Base-by-base conservation (phyloP, 1,140 invertebrate genomes). In the Lineus longissimus region DNA sequence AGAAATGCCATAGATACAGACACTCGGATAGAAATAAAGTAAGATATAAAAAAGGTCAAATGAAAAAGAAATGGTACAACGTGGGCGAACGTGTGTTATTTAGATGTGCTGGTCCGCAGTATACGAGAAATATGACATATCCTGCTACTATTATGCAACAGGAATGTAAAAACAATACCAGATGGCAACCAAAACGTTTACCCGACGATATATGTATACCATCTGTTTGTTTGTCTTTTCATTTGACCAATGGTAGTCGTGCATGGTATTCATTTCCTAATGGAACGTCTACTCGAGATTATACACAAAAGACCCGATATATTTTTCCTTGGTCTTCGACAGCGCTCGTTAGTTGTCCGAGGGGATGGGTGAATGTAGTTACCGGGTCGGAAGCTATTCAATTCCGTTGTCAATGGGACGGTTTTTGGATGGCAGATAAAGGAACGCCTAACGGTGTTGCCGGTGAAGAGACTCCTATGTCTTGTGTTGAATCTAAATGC, bases 31-130 rank as follows among this genome's bases (percentile, higher is more conserved):
- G 40, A 43, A 43, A 11, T 43, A 43, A 43, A 43, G 40, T 43
- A 43, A 11, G 40, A 43, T 43, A 43, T 43, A 43, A 43, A 43
- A 43, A 43, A 43, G 40, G 11, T 19, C n/a, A n/a, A n/a, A 43
- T 43, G 40, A 43, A 43, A 43, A 43, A 43, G 40, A 43, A 43
- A 43, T 43, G 40, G 40, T 43, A 43, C 40, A 19, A 43, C 40
- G 40, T 43, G 19, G 40, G 40, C 19, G 40, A 43, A 43, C 40
- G 40, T 43, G 40, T 43, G 19, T 13, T 43, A 43, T 43, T 43
- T 43, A 43, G 40, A 43, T 43, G 40, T 43, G 40, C 40, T 13
- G 40, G 40, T 13, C 40, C 40, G 19, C 40, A 43, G 40, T 43
- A 43, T 19, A 19, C 40, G 40, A 43, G 40, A 43, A 43, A 43